Percentiles rank a stretch among this genome's conserved stretches.
These are phyloP conservation scores for Mesocricetus auratus DNA, from an alignment of 2,113 vertebrate species.

Conservation along the genomic window DNA sequence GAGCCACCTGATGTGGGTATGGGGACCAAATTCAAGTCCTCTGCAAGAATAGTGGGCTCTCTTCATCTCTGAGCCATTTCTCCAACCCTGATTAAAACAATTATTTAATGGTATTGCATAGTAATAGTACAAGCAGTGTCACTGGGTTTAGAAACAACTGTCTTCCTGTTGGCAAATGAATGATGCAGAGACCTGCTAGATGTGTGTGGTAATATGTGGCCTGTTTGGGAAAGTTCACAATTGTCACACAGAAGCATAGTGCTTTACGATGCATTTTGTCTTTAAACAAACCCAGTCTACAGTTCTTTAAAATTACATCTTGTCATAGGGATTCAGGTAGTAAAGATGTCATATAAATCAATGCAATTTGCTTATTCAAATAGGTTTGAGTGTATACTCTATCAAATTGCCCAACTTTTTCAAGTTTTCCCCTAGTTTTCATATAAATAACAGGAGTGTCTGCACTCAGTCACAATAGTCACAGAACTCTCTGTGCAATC, in stretches of 20 bases:
- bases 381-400: not conserved
- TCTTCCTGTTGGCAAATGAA: not conserved
- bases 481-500: constrained; percentile 53
- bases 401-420: not conserved
- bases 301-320: constrained; percentile 27
- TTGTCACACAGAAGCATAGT: not conserved
- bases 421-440: not conserved
- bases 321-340: not conserved
- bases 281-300: not conserved
- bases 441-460: constrained; percentile 42
- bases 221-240: not conserved
- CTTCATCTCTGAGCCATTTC: not conserved
- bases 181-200: fast-evolving
- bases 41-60: not conserved
- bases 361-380: constrained; percentile 13
- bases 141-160: not conserved
- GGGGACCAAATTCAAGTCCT: not conserved
- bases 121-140: not conserved
- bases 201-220: too few species aligned
- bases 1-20: not conserved
- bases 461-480: constrained; percentile 39
- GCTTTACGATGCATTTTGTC: not conserved
- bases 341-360: constrained; percentile 26
- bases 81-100: not conserved
- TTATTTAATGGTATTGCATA: not conserved